Evolutionary conservation across 2,113 vertebrate species (phyloP).

Genomic region (Dipodomys spectabilis): DNA sequence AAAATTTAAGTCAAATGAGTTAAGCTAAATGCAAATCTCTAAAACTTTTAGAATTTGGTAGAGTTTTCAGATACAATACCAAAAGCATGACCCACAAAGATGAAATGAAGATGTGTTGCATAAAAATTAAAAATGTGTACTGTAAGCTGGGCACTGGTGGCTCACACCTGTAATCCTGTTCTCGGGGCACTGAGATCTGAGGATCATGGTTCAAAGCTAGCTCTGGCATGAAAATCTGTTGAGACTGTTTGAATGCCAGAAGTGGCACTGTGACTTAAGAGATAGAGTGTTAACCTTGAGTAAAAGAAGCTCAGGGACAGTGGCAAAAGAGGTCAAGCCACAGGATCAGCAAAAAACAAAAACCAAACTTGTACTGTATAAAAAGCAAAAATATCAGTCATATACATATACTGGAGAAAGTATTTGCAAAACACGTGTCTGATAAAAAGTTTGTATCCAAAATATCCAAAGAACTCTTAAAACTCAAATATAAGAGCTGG

Average conservation of each 20-base stretch:
- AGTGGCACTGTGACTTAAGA: too few relatives aligned
- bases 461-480: neutral
- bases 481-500: slow-evolving; percentile 6
- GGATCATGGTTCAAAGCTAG: too few relatives aligned
- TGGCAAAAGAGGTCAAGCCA: neutral
- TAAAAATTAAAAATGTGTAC: slow-evolving; percentile 18
- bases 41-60: neutral
- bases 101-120: neutral
- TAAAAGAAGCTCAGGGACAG: too few relatives aligned
- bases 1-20: slow-evolving; percentile 38
- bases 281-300: too few relatives aligned
- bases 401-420: neutral
- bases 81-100: slow-evolving; percentile 1
- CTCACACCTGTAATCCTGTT: too few relatives aligned
- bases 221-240: too few relatives aligned
- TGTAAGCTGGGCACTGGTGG: too few relatives aligned
- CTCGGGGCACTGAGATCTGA: too few relatives aligned
- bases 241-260: too few relatives aligned
- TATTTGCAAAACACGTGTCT: neutral
- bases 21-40: slow-evolving; percentile 23
- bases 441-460: neutral
- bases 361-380: neutral
- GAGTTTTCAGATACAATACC: neutral
- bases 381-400: slow-evolving; percentile 2
- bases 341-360: neutral